Conservation (phyloP, 2,888 invertebrate species). For the Heliconius aoede region DNA sequence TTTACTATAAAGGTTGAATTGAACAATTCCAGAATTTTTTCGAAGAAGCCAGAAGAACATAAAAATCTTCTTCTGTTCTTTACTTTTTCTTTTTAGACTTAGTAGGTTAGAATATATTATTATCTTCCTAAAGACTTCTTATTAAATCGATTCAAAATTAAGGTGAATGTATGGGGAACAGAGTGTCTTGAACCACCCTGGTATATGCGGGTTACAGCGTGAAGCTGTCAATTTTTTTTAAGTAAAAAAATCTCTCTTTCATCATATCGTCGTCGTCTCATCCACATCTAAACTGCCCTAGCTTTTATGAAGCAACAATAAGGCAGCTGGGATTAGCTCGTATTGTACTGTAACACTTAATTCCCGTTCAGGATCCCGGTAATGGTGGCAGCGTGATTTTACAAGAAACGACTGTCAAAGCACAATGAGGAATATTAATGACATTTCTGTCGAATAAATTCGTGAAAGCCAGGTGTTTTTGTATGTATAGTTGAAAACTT, state of each 20-base stretch:
- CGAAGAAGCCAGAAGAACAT: too few relatives aligned
- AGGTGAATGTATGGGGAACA: too few relatives aligned
- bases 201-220: too few relatives aligned
- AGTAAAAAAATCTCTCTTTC: not conserved
- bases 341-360: constrained; percentile 45
- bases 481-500: not conserved
- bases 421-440: constrained; percentile 15
- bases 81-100: too few relatives aligned
- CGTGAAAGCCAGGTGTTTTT: not conserved
- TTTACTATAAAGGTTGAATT: too few relatives aligned
- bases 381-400: constrained; percentile 42
- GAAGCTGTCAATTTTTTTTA: not conserved
- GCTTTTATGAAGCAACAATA: constrained; percentile 44
- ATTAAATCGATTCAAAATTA: too few relatives aligned
- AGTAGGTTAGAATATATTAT: too few relatives aligned
- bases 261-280: constrained; percentile 19
- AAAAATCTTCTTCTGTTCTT: too few relatives aligned
- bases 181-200: too few relatives aligned
- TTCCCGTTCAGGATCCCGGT: constrained; percentile 40
- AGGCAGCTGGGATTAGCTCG: constrained; percentile 42
- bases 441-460: not conserved
- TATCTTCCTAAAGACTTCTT: too few relatives aligned
- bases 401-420: constrained; percentile 34
- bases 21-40: too few relatives aligned
- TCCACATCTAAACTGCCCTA: constrained; percentile 4